phyloP scores from a whole-genome alignment of 2,888 invertebrate genomes.

The Eucriotettix oculatus region DNA sequence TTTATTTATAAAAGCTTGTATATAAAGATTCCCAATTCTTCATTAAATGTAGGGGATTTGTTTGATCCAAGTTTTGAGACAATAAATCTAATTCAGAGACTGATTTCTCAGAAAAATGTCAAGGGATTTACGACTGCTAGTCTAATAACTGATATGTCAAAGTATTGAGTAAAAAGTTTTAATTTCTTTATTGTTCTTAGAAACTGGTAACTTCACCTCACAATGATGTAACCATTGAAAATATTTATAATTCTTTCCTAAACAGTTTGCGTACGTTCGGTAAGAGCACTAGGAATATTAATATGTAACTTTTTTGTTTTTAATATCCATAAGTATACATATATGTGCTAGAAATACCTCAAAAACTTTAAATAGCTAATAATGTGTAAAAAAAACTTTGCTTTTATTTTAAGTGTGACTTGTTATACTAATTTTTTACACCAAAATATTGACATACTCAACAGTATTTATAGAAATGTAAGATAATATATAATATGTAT shows the following conservation, averaged over 20 bases:
- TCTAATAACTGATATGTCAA: too few species aligned
- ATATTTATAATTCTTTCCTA: too few species aligned
- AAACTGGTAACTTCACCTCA: too few species aligned
- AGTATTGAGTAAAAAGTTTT: too few species aligned
- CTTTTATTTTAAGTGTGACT: not conserved
- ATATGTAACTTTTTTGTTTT: not conserved
- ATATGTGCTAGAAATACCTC: conserved; percentile 5
- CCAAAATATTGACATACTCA: not conserved
- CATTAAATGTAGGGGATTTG: not conserved
- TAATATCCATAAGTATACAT: conserved; percentile 1
- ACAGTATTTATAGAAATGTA: conserved; percentile 1
- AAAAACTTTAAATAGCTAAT: not conserved
- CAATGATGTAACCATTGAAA: too few species aligned
- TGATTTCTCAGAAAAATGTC: conserved; percentile 2
- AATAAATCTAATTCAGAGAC: conserved; percentile 3
- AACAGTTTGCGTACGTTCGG: too few species aligned
- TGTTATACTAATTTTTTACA: conserved; percentile 6
- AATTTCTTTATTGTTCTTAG: too few species aligned
- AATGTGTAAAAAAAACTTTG: not conserved
- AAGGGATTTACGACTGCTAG: not conserved
- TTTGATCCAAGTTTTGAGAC: conserved; percentile 1
- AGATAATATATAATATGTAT: conserved; percentile 1
- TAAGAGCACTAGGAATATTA: not conserved
- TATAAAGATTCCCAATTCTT: not conserved
- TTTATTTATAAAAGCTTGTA: not conserved